Evolutionary conservation across 1,140 invertebrate genomes (phyloP), one percentile per base, ranked within the genome.

Genomic region (Drosophila funebris): DNA sequence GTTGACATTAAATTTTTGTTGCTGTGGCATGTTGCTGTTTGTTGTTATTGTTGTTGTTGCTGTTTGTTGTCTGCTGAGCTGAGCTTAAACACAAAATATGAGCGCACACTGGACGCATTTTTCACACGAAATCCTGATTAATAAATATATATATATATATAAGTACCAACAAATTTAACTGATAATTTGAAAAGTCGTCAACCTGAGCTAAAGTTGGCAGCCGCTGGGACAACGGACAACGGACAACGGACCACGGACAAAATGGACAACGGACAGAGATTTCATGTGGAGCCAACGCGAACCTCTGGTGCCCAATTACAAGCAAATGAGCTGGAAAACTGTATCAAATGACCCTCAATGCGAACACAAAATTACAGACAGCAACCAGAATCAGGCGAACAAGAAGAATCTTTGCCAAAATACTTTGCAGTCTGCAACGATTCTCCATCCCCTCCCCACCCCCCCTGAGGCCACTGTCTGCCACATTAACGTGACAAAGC

Each of bases 311-410:
- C 85, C 85, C 85, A 89, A 89, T 89, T 90, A 90, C 85, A 90
- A 85, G 80, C 78, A 89, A 89, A 89, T 89, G 85, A 89, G 85
- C 85, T 89, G 85, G 85, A 89, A 89, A 89, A 89, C 80, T 89
- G 87, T 89, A 89, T 89, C 85, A 90, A 89, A 89, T 89, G 81
- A 89, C 85, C 77, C 74, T 11, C 69, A 90, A 90, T 89, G 67
- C 87, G 83, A 87, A 82, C 70, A 78, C 81, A 82, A 88, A 88
- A 88, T 88, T 88, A 83, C 83, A 88, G 80, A 73, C 66, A 44
- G 41, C 63, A 48, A 44, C 50, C 54, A 56, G 61, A 33, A 53
- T 52, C 64, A 82, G 43, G 24, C 56, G 39, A 36, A 29, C 11
- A 22, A 58, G 56, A 46, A 67, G 61, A 87, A 87, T 83, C 78